Evolutionary conservation across 2,113 vertebrate genomes (phyloP), one percentile per base, ranked within the genome.

Genomic region (Sander vitreus): DNA sequence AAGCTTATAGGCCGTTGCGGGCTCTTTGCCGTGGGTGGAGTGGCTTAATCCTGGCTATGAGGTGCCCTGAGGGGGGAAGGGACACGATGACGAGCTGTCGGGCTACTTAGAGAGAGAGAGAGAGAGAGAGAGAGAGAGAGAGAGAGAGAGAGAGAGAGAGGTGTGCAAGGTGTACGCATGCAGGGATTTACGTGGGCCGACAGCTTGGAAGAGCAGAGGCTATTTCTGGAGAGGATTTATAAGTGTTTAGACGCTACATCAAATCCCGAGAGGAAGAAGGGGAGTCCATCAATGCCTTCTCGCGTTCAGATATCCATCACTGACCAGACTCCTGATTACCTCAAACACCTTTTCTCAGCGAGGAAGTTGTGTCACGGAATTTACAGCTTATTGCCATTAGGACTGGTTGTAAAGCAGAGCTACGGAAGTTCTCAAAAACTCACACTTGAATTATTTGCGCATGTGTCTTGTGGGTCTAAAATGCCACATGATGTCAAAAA

Each of bases 181-280:
- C 81, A 64, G 90, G 94, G 94, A 95, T 94, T 95, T 94, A 92
- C 90, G 85, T 88, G 91, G 92, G 87, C 86, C 92, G 88, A 93
- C 94, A 95, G 93, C 90, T 94, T 94, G 93, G 89, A 89, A 72
- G 45, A 75, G 80, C 69, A 89, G 86, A 82, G 79, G 86, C 91
- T 95, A 95, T 95, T 95, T 93, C 73, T 86, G 92, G 94, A 95
- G 87, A 85, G 94, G 94, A 95, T 94, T 95, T 94, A 93, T 94
- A 93, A 90, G 92, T 80, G 93, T 95, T 95, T 89, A 94, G 93
- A 93, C 81, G 60, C 83, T 78, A 51, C 92, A 91, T 94, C 89
- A 93, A 93, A 94, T 94, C 94, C 92, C 67, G 80, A 82, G 84
- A 88, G 91, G 83, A 84, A 85, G 89, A 88, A 86, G 85, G 59